Conservation (phyloP, 2,113 vertebrate genomes). For the Thryonomys swinderianus region DNA sequence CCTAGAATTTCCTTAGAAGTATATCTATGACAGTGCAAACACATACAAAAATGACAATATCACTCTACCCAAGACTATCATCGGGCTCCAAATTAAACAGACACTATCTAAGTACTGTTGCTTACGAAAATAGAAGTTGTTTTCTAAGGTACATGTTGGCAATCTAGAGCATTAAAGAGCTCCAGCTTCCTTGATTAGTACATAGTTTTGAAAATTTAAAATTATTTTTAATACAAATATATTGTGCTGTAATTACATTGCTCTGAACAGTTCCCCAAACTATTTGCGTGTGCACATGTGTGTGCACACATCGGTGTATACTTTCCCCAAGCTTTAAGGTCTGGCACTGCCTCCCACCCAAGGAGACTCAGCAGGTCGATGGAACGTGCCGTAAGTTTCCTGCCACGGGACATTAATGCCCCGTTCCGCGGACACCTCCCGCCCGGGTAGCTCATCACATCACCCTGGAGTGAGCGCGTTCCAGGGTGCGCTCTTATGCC, state of each 20-base stretch:
- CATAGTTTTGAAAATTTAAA: conserved; percentile 49
- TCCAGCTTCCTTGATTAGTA: background rate
- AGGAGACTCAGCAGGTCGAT: background rate
- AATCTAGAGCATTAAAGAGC: conserved; percentile 9
- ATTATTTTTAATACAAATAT: background rate
- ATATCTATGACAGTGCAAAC: background rate
- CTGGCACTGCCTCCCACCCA: background rate
- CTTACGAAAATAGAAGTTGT: background rate
- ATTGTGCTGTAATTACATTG: background rate
- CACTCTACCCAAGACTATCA: background rate
- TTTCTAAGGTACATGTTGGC: background rate
- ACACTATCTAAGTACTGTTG: background rate
- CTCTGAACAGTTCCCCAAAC: background rate
- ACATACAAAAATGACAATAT: background rate
- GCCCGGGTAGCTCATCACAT: background rate
- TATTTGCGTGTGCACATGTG: background rate
- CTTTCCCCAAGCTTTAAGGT: background rate
- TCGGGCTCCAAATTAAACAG: background rate
- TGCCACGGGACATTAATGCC: conserved; percentile 3
- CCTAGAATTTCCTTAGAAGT: conserved; percentile 9
- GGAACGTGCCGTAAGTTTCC: conserved; percentile 37
- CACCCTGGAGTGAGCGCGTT: background rate
- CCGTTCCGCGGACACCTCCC: background rate
- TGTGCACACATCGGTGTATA: background rate
- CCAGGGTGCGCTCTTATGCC: conserved; percentile 42